Evolutionary conservation across 2,888 invertebrate species (phyloP), one percentile per base, ranked within the genome.

Genomic region (Pollenia amentaria): DNA sequence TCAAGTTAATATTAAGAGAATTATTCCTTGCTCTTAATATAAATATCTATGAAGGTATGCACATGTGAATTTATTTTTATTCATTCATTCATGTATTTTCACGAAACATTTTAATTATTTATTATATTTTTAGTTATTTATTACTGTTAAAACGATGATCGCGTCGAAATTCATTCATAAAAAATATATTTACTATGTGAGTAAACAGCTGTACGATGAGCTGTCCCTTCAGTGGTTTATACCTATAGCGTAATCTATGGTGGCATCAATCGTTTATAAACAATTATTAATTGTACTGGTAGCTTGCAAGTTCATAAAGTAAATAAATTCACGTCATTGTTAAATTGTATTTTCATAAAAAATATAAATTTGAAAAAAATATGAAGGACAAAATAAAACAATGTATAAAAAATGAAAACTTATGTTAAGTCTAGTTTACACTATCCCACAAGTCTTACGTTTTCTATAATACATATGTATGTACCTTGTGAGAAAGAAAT

Each of bases 131-230:
- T 16, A 29, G 38, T 44, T 18, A 42, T 16, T 44, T 18, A 42
- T 16, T 9, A 2, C 11, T 18, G 55, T 21, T 57, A 57, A 14
- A 10, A 57, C 9, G 6, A 14, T 73, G 46, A 29, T 57, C 42
- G 60, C 51, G 75, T 75, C 16, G 21, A 14, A 65, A 55, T 65
- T 77, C 77, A 77, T 77, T 77, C 77, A 77, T 77, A 77, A 76
- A 65, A 76, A 64, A 44, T 75, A 16, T 64, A 64, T 64, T 64
- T 51, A 62, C 62, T 51, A 75, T 75, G 21, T 44, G 72, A 60
- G 46, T 60, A 55, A 40, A 70, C 42, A 73, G 16, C 12, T 69
- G 29, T 29, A 10, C 40, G 29, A 51, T 69, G 51, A 67, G 65
- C 10, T n/a, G 64, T 44, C 18, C n/a, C 12, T 44, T 29, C 29